Percentiles rank a stretch among this genome's conserved stretches.
Conservation (phyloP, 2,797 vertebrate genomes). For the Harpagifer antarcticus region DNA sequence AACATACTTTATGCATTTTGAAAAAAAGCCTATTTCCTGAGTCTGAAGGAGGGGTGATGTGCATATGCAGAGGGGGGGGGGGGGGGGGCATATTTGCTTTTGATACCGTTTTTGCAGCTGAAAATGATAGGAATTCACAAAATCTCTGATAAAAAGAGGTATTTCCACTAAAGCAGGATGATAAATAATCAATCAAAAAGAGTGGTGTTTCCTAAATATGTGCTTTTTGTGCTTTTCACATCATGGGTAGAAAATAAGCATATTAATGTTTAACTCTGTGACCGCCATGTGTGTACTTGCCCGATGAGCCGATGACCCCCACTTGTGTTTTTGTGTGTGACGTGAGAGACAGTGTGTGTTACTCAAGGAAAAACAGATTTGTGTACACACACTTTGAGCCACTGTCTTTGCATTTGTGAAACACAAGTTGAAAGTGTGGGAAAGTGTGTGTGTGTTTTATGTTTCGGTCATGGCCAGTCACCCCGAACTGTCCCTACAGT, state of each 20-base stretch:
- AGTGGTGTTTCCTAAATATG: background rate
- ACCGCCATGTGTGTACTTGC: conserved; percentile 54
- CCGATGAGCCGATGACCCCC: conserved; percentile 65
- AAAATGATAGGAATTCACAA: background rate
- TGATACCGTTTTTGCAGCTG: conserved; percentile 4
- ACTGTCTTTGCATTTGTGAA: background rate
- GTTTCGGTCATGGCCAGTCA: conserved; percentile 34
- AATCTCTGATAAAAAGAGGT: background rate
- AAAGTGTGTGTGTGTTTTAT: conserved; percentile 3
- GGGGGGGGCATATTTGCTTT: background rate
- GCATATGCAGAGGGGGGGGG: background rate
- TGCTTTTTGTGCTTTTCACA: conserved; percentile 1
- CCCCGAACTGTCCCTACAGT: conserved; percentile 45
- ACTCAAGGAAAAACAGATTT: too few relatives aligned
- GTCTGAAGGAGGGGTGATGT: background rate
- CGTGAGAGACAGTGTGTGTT: too few relatives aligned
- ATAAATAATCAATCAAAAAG: background rate
- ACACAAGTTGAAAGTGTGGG: conserved; percentile 6
- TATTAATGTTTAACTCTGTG: conserved; percentile 64
- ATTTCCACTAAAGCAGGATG: background rate
- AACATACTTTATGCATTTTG: background rate
- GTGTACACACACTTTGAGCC: background rate
- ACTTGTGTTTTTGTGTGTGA: background rate
- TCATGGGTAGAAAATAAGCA: conserved; percentile 29
- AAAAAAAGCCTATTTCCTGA: background rate